Base-by-base conservation (phyloP, 1,140 invertebrate species). In the Gryon sp. region DNA sequence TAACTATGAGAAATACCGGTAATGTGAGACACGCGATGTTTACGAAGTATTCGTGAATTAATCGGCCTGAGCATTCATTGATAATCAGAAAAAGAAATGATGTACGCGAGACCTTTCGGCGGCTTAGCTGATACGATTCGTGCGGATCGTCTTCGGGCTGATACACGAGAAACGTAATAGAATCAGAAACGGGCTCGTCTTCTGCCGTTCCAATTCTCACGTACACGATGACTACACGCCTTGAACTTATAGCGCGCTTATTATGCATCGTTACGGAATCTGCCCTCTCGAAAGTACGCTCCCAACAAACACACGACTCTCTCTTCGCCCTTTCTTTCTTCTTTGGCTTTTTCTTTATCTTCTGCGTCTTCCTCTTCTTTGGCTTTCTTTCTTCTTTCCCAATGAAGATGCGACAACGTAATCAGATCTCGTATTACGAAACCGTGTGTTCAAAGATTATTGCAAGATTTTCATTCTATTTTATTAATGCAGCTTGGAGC, bases 191-290 rank as follows among this genome's bases (percentile, higher is more conserved):
- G 46, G 76, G 72, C 63, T 69, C 74, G 74, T 79, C 80, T 79
- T 77, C 75, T 72, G 69, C 69, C 73, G 81, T 82, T 80, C 79
- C 79, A 80, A 78, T 80, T 81, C 79, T 82, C 81, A 80, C 81
- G 81, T 78, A 57, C 76, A 73, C 69, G 66, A 66, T 55, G 62
- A 75, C 65, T 73, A 75, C 69, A 76, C 77, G 77, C 79, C 79
- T 82, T 81, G 81, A 82, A 82, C 79, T 82, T 81, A 79, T 77
- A 53, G 65, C 55, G 50, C 79, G 77, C 76, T 82, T 82, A 79
- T 80, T 79, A 80, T 80, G 79, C 77, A 79, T 80, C 79, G 75
- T 79, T 80, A 78, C 79, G 77, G 79, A 80, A 82, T 80, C 70
- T 80, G 68, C 76, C 73, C 76, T 76, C 76, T 78, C 62, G 75